These are phyloP conservation scores for Nibea albiflora DNA, from an alignment of 2,113 vertebrate species.

Conservation along the genomic window DNA sequence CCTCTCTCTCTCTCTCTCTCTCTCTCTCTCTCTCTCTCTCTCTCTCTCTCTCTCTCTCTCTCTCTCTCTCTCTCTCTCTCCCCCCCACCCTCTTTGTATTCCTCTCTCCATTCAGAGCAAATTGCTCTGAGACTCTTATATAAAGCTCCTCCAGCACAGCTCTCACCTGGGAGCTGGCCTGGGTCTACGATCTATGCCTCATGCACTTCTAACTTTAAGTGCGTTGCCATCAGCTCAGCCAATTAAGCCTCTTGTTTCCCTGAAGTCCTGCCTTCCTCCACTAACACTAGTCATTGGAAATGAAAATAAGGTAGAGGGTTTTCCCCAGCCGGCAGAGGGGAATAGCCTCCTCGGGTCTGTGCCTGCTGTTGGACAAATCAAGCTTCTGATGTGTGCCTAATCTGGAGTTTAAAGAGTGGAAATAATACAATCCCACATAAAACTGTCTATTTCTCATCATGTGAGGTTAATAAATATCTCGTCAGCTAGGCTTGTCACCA, in stretches of 20 bases:
- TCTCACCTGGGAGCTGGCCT: constrained; percentile 81
- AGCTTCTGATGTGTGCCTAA: constrained; percentile 53
- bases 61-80: neutral
- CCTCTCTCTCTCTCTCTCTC: constrained; percentile 26
- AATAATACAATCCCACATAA: constrained; percentile 24
- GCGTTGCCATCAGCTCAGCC: constrained; percentile 79
- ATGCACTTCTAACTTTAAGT: constrained; percentile 80
- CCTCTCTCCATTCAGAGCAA: constrained; percentile 78
- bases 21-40: constrained; percentile 54
- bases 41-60: constrained; percentile 49
- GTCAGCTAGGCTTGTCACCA: constrained; percentile 16
- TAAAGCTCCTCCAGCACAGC: constrained; percentile 74
- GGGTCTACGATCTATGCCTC: constrained; percentile 80
- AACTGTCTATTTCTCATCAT: constrained; percentile 41
- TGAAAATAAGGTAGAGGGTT: constrained; percentile 69
- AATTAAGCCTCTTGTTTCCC: constrained; percentile 81
- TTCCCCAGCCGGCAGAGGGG: constrained; percentile 39
- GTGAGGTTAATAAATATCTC: constrained; percentile 45
- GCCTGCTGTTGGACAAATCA: constrained; percentile 48
- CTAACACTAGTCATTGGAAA: constrained; percentile 69
- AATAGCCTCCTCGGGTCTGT: constrained; percentile 35
- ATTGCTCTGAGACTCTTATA: constrained; percentile 83
- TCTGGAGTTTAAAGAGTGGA: constrained; percentile 45
- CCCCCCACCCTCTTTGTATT: constrained; percentile 58
- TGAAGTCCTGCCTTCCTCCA: constrained; percentile 60